These are phyloP conservation scores for Microcebus griseorufus DNA, from an alignment of 2,113 vertebrate species.

Conservation along the genomic window DNA sequence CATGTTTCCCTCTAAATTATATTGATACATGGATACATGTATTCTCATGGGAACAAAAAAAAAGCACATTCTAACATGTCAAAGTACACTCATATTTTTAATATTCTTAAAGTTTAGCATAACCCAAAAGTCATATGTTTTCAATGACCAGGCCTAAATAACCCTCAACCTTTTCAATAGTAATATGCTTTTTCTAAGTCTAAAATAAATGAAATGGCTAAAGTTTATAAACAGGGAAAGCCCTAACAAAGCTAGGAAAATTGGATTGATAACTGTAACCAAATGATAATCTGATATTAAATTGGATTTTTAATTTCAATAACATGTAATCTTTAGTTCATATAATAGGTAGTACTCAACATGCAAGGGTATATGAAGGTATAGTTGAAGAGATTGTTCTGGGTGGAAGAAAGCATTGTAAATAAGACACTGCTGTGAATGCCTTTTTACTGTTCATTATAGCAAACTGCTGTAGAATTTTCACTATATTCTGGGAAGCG, in stretches of 20 bases:
- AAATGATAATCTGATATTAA: constrained; percentile 36
- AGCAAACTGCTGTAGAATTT: not conserved
- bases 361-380: not conserved
- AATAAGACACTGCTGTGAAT: not conserved
- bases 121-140: not conserved
- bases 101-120: not conserved
- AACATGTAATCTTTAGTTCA: not conserved
- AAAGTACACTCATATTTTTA: not conserved
- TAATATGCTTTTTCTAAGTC: constrained; percentile 24
- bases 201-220: constrained; percentile 60
- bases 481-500: not conserved
- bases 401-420: not conserved
- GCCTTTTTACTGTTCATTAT: not conserved
- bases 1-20: not conserved
- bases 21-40: not conserved
- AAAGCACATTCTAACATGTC: not conserved
- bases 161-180: constrained; percentile 36
- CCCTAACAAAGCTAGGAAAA: not conserved
- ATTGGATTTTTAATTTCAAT: constrained; percentile 47
- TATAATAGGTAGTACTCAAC: not conserved
- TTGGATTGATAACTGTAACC: not conserved
- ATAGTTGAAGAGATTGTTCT: not conserved
- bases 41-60: not conserved
- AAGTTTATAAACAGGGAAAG: constrained; percentile 41
- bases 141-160: not conserved